A percentile compares a stretch with the other conserved stretches of the same genome.
These are phyloP conservation scores for Syngnathus scovelli DNA, from an alignment of 2,113 vertebrate species.

Conservation along the genomic window DNA sequence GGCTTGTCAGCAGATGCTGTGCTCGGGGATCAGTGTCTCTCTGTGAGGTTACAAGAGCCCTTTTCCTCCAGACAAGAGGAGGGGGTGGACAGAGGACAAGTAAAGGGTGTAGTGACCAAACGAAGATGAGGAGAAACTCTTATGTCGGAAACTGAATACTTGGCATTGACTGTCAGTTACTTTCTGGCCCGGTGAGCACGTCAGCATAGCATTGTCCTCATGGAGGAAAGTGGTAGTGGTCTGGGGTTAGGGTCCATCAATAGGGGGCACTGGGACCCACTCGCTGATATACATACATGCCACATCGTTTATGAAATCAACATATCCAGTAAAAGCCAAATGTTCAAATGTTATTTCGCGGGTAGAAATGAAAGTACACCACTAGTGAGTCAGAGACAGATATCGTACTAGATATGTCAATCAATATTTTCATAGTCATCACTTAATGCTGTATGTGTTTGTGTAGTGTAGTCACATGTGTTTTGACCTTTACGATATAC, in stretches of 20 bases:
- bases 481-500: no score
- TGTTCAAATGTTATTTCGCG: neutral
- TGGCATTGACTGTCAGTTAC: slow-evolving; percentile 60
- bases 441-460: neutral
- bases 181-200: slow-evolving; percentile 63
- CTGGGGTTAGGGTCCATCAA: neutral
- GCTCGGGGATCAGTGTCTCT: slow-evolving; percentile 69
- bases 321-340: neutral
- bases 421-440: neutral
- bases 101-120: slow-evolving; percentile 56
- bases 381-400: neutral
- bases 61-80: slow-evolving; percentile 65
- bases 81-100: slow-evolving; percentile 37
- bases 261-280: neutral
- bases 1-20: slow-evolving; percentile 80
- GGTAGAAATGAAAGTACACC: neutral
- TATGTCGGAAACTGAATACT: slow-evolving; percentile 66
- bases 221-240: slow-evolving; percentile 27
- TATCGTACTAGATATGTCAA: neutral
- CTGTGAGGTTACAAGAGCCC: slow-evolving; percentile 65
- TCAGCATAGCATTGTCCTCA: slow-evolving; percentile 54
- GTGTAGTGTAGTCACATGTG: no score
- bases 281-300: neutral
- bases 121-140: slow-evolving; percentile 60
- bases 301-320: neutral